A percentile compares a stretch with the other conserved stretches of the same genome.
Evolutionary conservation across 2,113 vertebrate species (phyloP).

Genomic region (Coregonus clupeaformis): DNA sequence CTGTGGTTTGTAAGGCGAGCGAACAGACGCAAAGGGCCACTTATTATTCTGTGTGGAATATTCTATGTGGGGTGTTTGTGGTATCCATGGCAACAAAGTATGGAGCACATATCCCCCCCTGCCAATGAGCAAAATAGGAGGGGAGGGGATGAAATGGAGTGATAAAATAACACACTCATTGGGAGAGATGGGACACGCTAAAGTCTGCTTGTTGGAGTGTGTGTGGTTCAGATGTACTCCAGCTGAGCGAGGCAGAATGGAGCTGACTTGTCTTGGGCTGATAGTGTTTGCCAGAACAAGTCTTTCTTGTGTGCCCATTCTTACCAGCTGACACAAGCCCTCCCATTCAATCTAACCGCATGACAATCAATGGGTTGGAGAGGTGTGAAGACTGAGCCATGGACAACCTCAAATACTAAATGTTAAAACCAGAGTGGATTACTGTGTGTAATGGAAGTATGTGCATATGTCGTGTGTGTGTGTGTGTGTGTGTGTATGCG

Average conservation of each 20-base stretch:
- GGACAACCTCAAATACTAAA: constrained; percentile 52
- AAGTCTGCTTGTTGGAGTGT: constrained; percentile 53
- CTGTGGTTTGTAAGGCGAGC: constrained; percentile 70
- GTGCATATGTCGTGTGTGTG: background rate
- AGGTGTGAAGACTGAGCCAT: constrained; percentile 62
- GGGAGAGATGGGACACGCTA: constrained; percentile 55
- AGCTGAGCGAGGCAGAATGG: constrained; percentile 35
- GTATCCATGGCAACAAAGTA: constrained; percentile 78
- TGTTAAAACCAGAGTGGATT: constrained; percentile 18
- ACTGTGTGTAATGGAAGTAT: background rate
- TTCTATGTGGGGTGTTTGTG: constrained; percentile 74
- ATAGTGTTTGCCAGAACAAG: constrained; percentile 55
- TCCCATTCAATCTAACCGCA: constrained; percentile 59
- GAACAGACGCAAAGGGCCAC: constrained; percentile 72
- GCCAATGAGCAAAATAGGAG: constrained; percentile 57
- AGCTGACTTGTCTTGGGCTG: constrained; percentile 39
- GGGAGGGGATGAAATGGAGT: constrained; percentile 58
- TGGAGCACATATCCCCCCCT: constrained; percentile 57
- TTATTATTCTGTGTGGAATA: constrained; percentile 77
- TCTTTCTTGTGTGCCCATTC: constrained; percentile 37
- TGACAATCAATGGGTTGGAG: constrained; percentile 66
- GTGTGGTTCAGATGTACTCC: constrained; percentile 13
- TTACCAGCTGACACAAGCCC: constrained; percentile 47
- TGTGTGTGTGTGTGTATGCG: constrained; percentile 1
- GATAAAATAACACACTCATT: constrained; percentile 68